A percentile compares a stretch with the other conserved stretches of the same genome.
phyloP scores from a whole-genome alignment of 2,797 vertebrate species.

The Poecile montanus region DNA sequence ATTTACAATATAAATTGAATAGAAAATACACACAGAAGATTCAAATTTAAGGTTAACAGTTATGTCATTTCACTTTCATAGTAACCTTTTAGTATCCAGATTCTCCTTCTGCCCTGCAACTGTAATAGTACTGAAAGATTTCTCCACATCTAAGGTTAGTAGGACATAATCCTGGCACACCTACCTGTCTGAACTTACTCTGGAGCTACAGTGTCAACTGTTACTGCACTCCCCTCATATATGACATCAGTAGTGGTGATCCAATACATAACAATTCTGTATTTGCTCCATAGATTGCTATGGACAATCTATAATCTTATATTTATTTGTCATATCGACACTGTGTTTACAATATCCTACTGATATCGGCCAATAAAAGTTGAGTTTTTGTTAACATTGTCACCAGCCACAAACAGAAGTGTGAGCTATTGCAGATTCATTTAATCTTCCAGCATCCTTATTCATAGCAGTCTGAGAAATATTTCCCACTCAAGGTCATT shows the following conservation, averaged over 20 bases:
- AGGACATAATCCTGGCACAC: not conserved
- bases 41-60: not conserved
- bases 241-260: not conserved
- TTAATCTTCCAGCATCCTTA: slow-evolving; percentile 37
- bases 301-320: not conserved
- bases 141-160: not conserved
- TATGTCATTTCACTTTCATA: not conserved
- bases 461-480: slow-evolving; percentile 24
- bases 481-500: slow-evolving; percentile 26
- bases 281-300: not conserved
- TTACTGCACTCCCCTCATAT: not conserved
- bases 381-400: slow-evolving; percentile 34
- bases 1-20: not conserved
- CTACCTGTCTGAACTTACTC: not conserved
- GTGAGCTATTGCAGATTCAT: slow-evolving; percentile 23
- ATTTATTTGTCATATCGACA: slow-evolving; percentile 54
- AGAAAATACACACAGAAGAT: not conserved
- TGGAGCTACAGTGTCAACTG: not conserved
- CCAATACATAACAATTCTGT: not conserved
- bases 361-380: slow-evolving; percentile 47
- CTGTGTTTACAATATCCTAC: slow-evolving; percentile 24
- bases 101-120: not conserved
- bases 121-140: not conserved
- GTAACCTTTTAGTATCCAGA: not conserved
- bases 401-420: slow-evolving; percentile 58